Percentiles rank a stretch among this genome's conserved stretches.
Conservation (phyloP, 2,113 vertebrate species). For the Aegotheles bennettii region DNA sequence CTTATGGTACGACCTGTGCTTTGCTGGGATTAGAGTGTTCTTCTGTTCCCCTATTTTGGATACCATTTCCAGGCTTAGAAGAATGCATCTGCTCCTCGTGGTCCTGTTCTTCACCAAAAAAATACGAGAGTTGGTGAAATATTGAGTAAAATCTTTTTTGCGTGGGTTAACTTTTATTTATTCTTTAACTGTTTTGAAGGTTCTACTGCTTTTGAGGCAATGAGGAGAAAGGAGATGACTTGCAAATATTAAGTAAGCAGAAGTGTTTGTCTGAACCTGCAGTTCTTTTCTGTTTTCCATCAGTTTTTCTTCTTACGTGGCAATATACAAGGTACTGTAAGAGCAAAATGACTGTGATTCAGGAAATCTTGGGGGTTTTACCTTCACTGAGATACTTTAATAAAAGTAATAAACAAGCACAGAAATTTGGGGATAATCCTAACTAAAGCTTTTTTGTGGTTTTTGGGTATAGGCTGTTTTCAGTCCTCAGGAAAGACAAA, state of each 20-base stretch:
- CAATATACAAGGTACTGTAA: not conserved
- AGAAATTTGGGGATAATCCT: not conserved
- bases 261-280: not conserved
- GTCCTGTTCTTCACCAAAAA: not conserved
- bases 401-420: not conserved
- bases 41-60: not conserved
- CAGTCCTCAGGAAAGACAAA: not conserved
- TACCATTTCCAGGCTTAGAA: not conserved
- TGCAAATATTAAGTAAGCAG: not conserved
- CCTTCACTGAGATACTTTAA: not conserved
- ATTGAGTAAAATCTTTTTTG: not conserved
- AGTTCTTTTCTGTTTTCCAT: not conserved
- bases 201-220: not conserved
- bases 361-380: not conserved
- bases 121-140: not conserved
- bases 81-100: not conserved
- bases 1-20: not conserved
- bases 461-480: not conserved
- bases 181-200: not conserved
- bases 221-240: not conserved
- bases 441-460: not conserved
- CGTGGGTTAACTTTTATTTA: not conserved
- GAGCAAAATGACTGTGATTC: not conserved
- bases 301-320: not conserved
- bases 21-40: not conserved